Evolutionary conservation across 2,888 invertebrate genomes (phyloP).

Genomic region (Agonopterix alstromeriana): DNA sequence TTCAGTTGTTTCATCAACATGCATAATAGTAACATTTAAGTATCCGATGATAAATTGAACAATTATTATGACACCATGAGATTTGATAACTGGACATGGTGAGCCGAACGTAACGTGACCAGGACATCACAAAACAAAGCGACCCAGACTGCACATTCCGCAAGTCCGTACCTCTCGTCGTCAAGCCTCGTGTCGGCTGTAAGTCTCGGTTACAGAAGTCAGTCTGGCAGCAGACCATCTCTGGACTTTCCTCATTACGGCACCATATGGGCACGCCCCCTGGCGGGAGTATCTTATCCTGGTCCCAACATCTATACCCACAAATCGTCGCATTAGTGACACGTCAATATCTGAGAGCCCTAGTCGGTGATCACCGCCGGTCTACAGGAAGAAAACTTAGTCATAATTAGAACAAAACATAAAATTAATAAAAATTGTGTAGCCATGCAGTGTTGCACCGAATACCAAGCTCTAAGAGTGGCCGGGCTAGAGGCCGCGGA

Average conservation of each 20-base stretch:
- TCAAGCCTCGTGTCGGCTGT: conserved; percentile 28
- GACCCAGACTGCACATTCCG: conserved; percentile 51
- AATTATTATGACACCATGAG: conserved; percentile 22
- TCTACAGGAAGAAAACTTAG: conserved; percentile 54
- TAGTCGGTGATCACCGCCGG: conserved; percentile 69
- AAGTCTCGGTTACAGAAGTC: conserved; percentile 82
- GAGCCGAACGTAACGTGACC: conserved; percentile 21
- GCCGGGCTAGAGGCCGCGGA: conserved; percentile 2
- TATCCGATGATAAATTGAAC: background rate
- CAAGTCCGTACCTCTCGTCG: conserved; percentile 19
- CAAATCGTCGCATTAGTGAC: conserved; percentile 48
- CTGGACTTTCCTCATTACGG: conserved; percentile 57
- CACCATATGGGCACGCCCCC: conserved; percentile 79
- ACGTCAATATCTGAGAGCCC: conserved; percentile 14
- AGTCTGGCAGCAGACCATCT: conserved; percentile 79
- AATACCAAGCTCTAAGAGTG: conserved; percentile 35
- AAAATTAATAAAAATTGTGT: conserved; percentile 25
- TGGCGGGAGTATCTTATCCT: conserved; percentile 76
- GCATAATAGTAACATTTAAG: background rate
- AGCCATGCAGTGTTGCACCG: conserved; percentile 64
- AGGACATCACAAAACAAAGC: conserved; percentile 63
- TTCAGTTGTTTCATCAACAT: background rate
- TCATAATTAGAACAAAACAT: conserved; percentile 51
- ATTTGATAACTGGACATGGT: conserved; percentile 5
- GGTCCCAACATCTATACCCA: conserved; percentile 79